Evolutionary conservation across 2,797 vertebrate genomes (phyloP).

Genomic region (Onychomys torridus): DNA sequence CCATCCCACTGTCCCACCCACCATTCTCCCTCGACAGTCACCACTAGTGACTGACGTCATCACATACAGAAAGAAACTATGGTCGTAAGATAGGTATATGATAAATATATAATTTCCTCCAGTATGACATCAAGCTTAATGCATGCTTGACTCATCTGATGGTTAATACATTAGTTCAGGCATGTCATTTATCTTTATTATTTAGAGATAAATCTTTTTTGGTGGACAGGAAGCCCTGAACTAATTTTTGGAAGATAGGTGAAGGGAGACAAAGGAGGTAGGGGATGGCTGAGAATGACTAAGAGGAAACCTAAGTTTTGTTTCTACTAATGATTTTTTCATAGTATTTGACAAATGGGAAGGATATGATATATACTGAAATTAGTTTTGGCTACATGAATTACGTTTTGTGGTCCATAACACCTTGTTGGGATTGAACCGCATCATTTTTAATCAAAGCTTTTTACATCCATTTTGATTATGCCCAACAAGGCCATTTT

Average conservation of each 20-base stretch:
- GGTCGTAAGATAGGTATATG: not conserved
- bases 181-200: conserved; percentile 13
- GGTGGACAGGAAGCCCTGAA: not conserved
- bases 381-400: conserved; percentile 54
- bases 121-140: not conserved
- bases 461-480: conserved; percentile 47
- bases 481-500: not conserved
- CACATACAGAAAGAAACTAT: not conserved
- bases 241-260: not conserved
- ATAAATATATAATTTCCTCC: not conserved
- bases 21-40: not conserved
- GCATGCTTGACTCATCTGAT: not conserved
- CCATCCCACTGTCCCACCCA: not conserved
- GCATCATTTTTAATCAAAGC: not conserved
- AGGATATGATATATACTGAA: conserved; percentile 16
- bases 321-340: conserved; percentile 50
- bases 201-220: not conserved
- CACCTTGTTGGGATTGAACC: not conserved
- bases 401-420: conserved; percentile 61
- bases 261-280: not conserved
- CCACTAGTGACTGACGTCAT: not conserved
- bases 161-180: not conserved
- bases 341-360: conserved; percentile 33
- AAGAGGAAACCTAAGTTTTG: not conserved
- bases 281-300: not conserved